These are phyloP conservation scores for Chironomus riparius DNA, from an alignment of 2,888 invertebrate species.

Conservation along the genomic window DNA sequence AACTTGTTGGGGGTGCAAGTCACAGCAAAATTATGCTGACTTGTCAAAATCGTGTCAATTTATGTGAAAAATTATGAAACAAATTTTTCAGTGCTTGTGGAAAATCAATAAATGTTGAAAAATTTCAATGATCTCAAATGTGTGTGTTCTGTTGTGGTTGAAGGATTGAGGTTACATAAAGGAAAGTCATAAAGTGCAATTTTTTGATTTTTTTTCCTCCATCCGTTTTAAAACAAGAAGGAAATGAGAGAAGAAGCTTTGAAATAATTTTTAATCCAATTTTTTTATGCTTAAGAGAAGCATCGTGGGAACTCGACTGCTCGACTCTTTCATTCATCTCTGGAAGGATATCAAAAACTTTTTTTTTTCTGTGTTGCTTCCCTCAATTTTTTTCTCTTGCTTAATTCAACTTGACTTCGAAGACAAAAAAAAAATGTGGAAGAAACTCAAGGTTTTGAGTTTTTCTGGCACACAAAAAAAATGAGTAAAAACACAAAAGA, in stretches of 20 bases:
- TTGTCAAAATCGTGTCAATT: no score
- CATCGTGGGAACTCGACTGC: no score
- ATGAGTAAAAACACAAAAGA: neutral
- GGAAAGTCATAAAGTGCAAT: neutral
- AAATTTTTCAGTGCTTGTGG: neutral
- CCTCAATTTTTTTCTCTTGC: neutral
- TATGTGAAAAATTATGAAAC: neutral
- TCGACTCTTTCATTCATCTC: no score
- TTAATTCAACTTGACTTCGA: neutral
- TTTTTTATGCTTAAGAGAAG: no score
- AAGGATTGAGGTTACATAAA: neutral
- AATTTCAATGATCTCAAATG: neutral
- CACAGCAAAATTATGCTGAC: neutral
- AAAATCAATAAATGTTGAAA: neutral
- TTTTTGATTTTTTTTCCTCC: neutral
- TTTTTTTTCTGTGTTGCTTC: neutral
- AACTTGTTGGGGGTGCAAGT: slow-evolving; percentile 4
- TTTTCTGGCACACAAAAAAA: neutral
- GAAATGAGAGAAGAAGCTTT: neutral
- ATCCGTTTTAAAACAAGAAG: neutral
- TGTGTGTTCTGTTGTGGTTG: neutral
- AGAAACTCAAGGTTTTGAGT: neutral
- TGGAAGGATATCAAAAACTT: neutral
- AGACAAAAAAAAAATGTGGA: neutral
- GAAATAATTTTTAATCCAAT: no score